Base-by-base conservation (phyloP, 2,113 vertebrate genomes). In the Erythrocebus patas region DNA sequence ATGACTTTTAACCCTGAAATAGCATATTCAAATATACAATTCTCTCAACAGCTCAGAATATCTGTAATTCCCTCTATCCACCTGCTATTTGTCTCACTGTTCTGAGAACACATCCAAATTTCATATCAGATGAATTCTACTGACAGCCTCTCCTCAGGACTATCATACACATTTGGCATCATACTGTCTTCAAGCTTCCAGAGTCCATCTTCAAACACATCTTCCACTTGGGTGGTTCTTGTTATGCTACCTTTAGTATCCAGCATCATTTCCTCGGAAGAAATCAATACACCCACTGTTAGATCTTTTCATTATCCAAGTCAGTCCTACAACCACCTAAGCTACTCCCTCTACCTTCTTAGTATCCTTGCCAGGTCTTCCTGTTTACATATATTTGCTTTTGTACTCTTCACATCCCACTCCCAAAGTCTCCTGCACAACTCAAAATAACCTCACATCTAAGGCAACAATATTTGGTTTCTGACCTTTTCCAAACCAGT, bases 21-120 rank as follows among this genome's bases (percentile, higher is more conserved):
- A 72, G 89, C 32, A 32, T 32, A 92, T 83, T 92, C 89, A 86
- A 80, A 97, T 85, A 38, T 0, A 8, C 32, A 48, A 83, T 92
- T 94, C 93, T 93, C 91, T 78, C 55, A 91, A 68, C 52, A 72
- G 45, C 73, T 91, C 85, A 8, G n/a, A 61, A 78, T 66, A 85
- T 13, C 91, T 91, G 82, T 64, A 93, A 86, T 64, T 61, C 85
- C 82, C 35, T 93, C 64, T 48, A 4, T 82, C 78, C 55, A 70
- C 80, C 52, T 96, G 61, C 89, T 45, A 86, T 66, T 76, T 96
- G 96, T 89, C 85, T 93, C 43, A 6, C 43, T 57, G 68, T 76
- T 79, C 68, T 40, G 10, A 81, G 70, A 59, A 91, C 84, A 96
- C 73, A 76, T 79, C 43, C 72, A 22, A 70, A 93, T 80, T 66